These are phyloP conservation scores for Ciconia nigra DNA, from an alignment of 2,797 vertebrate genomes.

Conservation along the genomic window DNA sequence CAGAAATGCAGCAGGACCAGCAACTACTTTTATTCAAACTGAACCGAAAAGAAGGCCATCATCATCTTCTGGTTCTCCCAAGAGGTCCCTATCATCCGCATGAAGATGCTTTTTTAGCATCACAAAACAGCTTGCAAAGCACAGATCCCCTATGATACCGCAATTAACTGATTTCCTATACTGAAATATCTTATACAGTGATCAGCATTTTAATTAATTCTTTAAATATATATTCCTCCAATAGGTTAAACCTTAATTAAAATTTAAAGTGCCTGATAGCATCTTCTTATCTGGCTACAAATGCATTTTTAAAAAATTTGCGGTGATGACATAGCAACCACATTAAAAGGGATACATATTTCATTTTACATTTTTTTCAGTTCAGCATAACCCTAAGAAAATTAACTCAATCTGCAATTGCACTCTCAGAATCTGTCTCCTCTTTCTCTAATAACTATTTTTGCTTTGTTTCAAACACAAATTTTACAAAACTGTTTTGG, in stretches of 20 bases:
- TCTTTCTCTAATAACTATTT: neutral
- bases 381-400: neutral
- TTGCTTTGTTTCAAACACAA: neutral
- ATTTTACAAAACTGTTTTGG: neutral
- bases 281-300: constrained; percentile 42
- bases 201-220: constrained; percentile 53
- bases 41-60: neutral
- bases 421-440: neutral
- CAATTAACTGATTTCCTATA: constrained; percentile 50
- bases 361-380: neutral
- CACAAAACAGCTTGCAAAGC: constrained; percentile 46
- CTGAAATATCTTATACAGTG: neutral
- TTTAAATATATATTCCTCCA: constrained; percentile 56
- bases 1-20: neutral
- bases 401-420: neutral
- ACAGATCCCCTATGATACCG: constrained; percentile 2
- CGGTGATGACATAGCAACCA: neutral
- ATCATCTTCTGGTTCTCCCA: neutral
- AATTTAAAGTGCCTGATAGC: constrained; percentile 30
- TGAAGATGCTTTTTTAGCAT: neutral
- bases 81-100: neutral
- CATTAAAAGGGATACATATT: constrained; percentile 4
- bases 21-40: neutral
- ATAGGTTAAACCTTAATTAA: constrained; percentile 53
- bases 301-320: constrained; percentile 1